Conservation (phyloP, 2,797 vertebrate genomes). For the Columba guinea region DNA sequence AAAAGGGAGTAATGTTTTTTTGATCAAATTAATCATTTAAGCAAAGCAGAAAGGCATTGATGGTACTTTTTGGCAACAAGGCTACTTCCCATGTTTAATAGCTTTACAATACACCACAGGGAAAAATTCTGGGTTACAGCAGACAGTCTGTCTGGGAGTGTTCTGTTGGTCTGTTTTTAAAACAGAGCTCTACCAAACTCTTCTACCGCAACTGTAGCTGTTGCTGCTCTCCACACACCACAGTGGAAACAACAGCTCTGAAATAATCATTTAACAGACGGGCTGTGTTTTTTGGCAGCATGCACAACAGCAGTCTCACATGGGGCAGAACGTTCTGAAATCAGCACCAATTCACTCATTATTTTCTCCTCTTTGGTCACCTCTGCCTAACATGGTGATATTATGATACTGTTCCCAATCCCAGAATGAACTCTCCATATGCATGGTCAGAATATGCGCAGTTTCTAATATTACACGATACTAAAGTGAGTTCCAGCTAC, state of each 20-base stretch:
- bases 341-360: not conserved
- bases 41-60: not conserved
- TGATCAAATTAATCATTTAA: not conserved
- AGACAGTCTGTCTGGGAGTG: too few species aligned
- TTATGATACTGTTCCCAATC: not conserved
- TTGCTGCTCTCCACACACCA: not conserved
- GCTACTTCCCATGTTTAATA: not conserved
- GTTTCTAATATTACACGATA: fast-evolving
- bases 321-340: not conserved
- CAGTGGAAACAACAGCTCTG: not conserved
- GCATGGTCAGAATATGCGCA: not conserved
- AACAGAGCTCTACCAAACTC: not conserved
- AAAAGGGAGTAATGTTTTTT: not conserved
- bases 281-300: not conserved
- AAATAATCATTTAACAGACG: not conserved
- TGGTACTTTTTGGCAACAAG: not conserved
- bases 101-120: fast-evolving
- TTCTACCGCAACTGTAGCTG: not conserved
- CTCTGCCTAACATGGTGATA: not conserved
- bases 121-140: not conserved
- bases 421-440: fast-evolving
- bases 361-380: not conserved
- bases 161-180: too few species aligned
- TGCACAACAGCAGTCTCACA: not conserved
- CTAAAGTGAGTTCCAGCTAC: not conserved